phyloP scores from a whole-genome alignment of 2,888 invertebrate genomes.

The Catocala sponsa region DNA sequence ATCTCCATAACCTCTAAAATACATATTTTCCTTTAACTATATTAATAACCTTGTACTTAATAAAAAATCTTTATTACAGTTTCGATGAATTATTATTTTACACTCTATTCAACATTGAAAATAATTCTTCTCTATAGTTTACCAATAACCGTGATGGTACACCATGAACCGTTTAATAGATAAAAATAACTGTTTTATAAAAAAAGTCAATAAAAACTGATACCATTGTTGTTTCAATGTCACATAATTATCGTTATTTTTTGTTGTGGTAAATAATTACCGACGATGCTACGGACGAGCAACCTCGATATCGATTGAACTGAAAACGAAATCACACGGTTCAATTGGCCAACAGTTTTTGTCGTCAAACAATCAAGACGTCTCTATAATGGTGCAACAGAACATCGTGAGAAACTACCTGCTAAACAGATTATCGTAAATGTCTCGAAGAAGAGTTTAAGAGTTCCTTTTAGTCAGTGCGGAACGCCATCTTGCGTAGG shows the following conservation, averaged over 20 bases:
- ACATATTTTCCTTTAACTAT: too few species aligned
- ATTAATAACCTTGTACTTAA: too few species aligned
- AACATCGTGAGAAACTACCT: too few species aligned
- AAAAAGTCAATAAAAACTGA: constrained; percentile 53
- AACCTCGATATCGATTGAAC: constrained; percentile 41
- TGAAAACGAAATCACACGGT: constrained; percentile 26
- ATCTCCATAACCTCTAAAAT: too few species aligned
- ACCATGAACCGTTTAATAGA: constrained; percentile 10
- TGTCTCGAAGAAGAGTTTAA: too few species aligned
- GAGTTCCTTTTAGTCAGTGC: too few species aligned
- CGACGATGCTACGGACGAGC: constrained; percentile 34
- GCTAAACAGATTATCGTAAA: too few species aligned
- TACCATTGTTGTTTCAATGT: constrained; percentile 67
- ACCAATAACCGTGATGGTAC: constrained; percentile 19
- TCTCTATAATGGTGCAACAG: too few species aligned
- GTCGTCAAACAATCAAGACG: background rate
- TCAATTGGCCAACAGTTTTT: constrained; percentile 3
- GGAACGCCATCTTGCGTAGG: too few species aligned
- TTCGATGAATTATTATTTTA: too few species aligned
- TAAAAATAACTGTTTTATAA: constrained; percentile 24
- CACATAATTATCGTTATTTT: constrained; percentile 56
- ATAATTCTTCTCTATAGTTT: background rate
- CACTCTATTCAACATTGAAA: too few species aligned
- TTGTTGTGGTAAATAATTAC: constrained; percentile 51
- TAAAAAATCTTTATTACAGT: too few species aligned